phyloP scores from a whole-genome alignment of 1,140 invertebrate species.

The Hypsibius dujardini region DNA sequence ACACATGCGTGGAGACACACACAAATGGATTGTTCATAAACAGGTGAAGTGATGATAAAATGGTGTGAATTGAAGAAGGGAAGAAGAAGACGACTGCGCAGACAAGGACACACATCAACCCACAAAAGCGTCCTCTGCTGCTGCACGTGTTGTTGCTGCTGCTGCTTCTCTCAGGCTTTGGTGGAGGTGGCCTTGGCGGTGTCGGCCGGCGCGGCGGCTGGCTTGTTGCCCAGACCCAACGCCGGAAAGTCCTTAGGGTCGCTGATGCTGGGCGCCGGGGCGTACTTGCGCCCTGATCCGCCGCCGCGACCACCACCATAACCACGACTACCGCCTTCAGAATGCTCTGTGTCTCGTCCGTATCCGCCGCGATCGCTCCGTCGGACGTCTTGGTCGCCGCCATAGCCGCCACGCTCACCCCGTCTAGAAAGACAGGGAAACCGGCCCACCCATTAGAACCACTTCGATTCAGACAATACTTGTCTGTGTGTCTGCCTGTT shows the following conservation, averaged over 20 bases:
- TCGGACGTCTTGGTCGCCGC: not conserved
- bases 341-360: not conserved
- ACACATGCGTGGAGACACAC: too few species aligned
- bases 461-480: not conserved
- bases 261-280: not conserved
- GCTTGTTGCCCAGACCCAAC: not conserved
- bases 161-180: too few species aligned
- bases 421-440: not conserved
- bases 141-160: too few species aligned
- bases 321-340: not conserved
- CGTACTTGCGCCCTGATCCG: not conserved
- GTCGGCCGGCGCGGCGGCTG: too few species aligned
- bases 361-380: too few species aligned
- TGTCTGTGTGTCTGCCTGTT: not conserved
- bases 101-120: too few species aligned
- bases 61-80: too few species aligned
- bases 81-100: too few species aligned
- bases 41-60: too few species aligned
- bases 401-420: not conserved
- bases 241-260: not conserved
- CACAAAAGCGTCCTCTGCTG: too few species aligned
- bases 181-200: too few species aligned
- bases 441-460: not conserved
- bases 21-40: too few species aligned
- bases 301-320: not conserved